Base-by-base conservation (phyloP, 2,113 vertebrate species). In the Mobula hypostoma region DNA sequence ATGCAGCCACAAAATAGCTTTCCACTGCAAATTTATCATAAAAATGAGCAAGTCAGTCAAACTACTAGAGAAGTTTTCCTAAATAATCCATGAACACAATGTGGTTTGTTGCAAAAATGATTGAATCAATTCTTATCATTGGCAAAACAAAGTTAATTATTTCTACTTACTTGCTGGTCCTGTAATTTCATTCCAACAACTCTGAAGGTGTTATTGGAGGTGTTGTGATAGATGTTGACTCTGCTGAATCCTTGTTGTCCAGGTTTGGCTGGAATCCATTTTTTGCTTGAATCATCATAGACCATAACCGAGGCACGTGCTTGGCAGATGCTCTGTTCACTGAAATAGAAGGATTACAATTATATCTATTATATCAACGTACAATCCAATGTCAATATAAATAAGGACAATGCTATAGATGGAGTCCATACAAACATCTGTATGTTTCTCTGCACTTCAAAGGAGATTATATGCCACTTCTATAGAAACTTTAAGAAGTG, bases 251-350 rank as follows among this genome's bases (percentile, higher is more conserved):
- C 99, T 96, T 99, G 99, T 96, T 99, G 99, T 94, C 99, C 99
- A 0, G 99, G 98, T 95, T 99, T 99, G 96, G 99, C 98, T 94
- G 99, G 98, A 95, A 99, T 98, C 99, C 99, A 99, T 96, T 99
- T 99, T 97, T 99, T 99, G 96, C 98, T 99, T 97, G 98, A 98
- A 96, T 99, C 99, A 91, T 99, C 99, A n/a, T 99, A 99, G 96
- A 99, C 98, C 99, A 99, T 99, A 95, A 99, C 99, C 82, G 99
- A 99, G 95, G 99, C 98, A 96, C 99, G 97, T 94, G 99, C 98
- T 97, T 99, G 99, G 97, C 99, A 99, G 97, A 99, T 99, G 96
- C 99, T 99, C 98, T 99, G 99, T 97, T 99, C 99, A 95, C 99
- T 99, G 96, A 17, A 85, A 68, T 88, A 96, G 82, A 96, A 48